Evolutionary conservation across 30 jellyfish, hydroid and myxozoan species (phyloP), one percentile per base, ranked within the genome.

Genomic region (Turritopsis rubra): DNA sequence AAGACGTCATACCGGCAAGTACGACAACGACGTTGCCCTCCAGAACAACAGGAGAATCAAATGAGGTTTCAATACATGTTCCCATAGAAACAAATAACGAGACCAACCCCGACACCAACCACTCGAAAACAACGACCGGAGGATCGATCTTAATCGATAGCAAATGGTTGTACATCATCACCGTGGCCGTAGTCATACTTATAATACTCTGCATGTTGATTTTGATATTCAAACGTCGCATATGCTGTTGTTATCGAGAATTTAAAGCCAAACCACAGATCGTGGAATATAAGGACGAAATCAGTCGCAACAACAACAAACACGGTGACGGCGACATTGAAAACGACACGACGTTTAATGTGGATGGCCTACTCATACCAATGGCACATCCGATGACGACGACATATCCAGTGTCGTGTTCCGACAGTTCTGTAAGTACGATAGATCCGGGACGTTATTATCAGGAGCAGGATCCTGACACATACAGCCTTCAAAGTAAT

Each of bases 221-320:
- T 18, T 53, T 82, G 52, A 82, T 82, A 20, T 71, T 82, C 27
- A 82, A 82, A 28, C 70, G 85, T 5, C 70, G 88, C 27, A 24
- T 74, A 18, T 82, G 87, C 25, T 82, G 84, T 85, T 60, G 83
- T 13, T 71, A 41, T 28, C 26, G 31, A 22, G 75, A 82, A 20
- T 18, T 29, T 18, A 82, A 82, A n/a, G 88, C 88, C n/a, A 68
- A 52, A 24, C 88, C 88, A 17, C 88, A 82, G 30, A 66, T 82
- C 41, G 84, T 82, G 3, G 85, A 82, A 71, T 82, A 82, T 29
- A 82, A 82, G 18, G 88, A 82, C 25, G 88, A 54, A 27, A 74
- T 29, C 18, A 26, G 21, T 74, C 85, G 72, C 23, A 65, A n/a
- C 87, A 65, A 53, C 41, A 71, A 60, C 52, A 82, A 82, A 24